phyloP scores from a whole-genome alignment of 2,888 invertebrate genomes.

The Zaprionus obscuricornis region DNA sequence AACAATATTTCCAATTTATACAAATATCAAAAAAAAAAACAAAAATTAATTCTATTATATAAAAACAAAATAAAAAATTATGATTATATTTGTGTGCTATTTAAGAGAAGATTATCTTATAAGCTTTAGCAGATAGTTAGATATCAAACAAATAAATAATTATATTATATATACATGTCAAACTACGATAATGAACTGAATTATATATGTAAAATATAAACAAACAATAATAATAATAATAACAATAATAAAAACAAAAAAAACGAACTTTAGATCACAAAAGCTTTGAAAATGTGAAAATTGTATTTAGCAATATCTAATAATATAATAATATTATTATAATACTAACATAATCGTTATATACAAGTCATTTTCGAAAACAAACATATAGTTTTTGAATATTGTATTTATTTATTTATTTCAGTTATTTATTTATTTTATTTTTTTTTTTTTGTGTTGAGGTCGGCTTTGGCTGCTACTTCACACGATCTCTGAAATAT shows the following conservation, averaged over 20 bases:
- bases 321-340: too few species aligned
- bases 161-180: constrained; percentile 28
- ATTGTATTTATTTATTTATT: too few species aligned
- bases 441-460: too few species aligned
- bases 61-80: too few species aligned
- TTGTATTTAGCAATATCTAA: too few species aligned
- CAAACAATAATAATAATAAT: constrained; percentile 2
- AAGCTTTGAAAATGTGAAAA: too few species aligned
- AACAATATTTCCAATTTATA: constrained; percentile 65
- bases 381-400: too few species aligned
- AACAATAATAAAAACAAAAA: not conserved
- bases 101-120: constrained; percentile 15
- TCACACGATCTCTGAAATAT: not conserved
- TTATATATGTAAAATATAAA: constrained; percentile 15
- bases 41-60: too few species aligned
- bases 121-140: constrained; percentile 18
- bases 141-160: constrained; percentile 35
- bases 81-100: constrained; percentile 31
- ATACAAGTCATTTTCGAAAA: too few species aligned
- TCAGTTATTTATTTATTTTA: too few species aligned
- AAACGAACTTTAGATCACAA: constrained; percentile 7
- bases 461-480: too few species aligned
- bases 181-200: constrained; percentile 46
- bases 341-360: too few species aligned
- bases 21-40: constrained; percentile 23